Base-by-base conservation (phyloP, 2,888 invertebrate genomes). In the Copidosoma aretas region DNA sequence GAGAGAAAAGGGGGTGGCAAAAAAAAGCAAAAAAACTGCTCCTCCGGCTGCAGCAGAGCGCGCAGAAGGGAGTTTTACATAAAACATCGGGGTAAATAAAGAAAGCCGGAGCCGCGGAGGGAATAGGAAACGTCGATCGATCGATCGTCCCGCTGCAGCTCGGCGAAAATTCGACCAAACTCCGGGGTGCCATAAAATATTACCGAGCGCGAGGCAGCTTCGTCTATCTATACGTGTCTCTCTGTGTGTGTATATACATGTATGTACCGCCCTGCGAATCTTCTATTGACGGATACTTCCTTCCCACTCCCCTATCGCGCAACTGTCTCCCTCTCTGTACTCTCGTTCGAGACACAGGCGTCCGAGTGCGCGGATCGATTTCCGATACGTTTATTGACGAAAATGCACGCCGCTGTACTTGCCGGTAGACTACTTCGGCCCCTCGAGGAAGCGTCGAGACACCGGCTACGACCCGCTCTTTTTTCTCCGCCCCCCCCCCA, bases 341-440 rank as follows among this genome's bases (percentile, higher is more conserved):
- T 46, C 14, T 46, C 12, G 32, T 19, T 12, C 17, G 57, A 39
- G 19, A 57, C 39, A 39, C 25, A 39, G 22, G 41, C 41, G 41
- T 21, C 58, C 8, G n/a, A 21, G 21, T 21, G 15, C 14, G 14
- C 15, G 19, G 43, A 58, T 58, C 58, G 58, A 58, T 58, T 58
- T 41, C 41, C 58, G 41, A 58, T 58, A 58, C 41, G 41, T 58
- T 58, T 58, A 58, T 58, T 41, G 22, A 43, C 22, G 58, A 58
- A 21, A 21, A 32, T 32, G 32, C 32, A 32, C 32, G 8, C 4
- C 32, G 8, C 32, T 32, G 32, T 32, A 8, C 32, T 32, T 8
- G 32, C 32, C 8, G 8, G 32, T 32, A 5, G 32, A 32, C 32
- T 32, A 32, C 32, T 32, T 32, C 19, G 21, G 15, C 8, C 41